Percentiles rank a stretch among this genome's conserved stretches.
Evolutionary conservation across 2,888 invertebrate genomes (phyloP).

Genomic region (Lordiphosa andalusiaca): DNA sequence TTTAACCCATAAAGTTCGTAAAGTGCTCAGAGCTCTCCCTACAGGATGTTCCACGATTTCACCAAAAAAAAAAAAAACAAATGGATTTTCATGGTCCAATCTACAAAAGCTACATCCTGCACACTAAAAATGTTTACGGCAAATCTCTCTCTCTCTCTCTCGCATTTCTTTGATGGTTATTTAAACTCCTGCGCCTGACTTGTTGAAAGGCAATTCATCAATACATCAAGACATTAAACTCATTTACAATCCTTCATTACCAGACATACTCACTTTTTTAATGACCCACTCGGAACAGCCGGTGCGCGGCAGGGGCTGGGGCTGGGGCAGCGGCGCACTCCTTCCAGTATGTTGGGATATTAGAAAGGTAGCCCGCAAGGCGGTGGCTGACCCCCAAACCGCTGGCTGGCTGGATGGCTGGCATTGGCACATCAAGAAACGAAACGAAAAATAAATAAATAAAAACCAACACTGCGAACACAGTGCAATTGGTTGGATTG

Average conservation of each 20-base stretch:
- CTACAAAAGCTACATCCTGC: neutral
- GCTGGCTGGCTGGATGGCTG: slow-evolving; percentile 14
- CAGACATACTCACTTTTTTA: slow-evolving; percentile 44
- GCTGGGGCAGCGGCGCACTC: slow-evolving; percentile 43
- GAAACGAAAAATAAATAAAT: neutral
- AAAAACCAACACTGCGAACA: slow-evolving; percentile 19
- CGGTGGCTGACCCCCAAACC: slow-evolving; percentile 69
- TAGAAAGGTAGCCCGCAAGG: slow-evolving; percentile 69
- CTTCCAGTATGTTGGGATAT: slow-evolving; percentile 55
- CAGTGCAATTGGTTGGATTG: slow-evolving; percentile 29
- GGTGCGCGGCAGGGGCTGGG: slow-evolving; percentile 2
- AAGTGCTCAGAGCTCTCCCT: slow-evolving; percentile 1
- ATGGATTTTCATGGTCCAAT: neutral
- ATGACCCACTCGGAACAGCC: slow-evolving; percentile 44
- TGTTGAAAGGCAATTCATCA: slow-evolving; percentile 53
- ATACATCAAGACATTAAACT: slow-evolving; percentile 52
- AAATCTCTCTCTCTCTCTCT: slow-evolving; percentile 26
- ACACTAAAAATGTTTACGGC: slow-evolving; percentile 10
- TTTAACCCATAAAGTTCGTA: slow-evolving; percentile 8
- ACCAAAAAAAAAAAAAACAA: no score
- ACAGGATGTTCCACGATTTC: neutral
- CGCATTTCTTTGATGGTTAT: neutral
- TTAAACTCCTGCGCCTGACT: neutral
- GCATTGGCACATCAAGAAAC: slow-evolving; percentile 4
- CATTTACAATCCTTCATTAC: slow-evolving; percentile 70